A percentile compares a stretch with the other conserved stretches of the same genome.
Conservation (phyloP, 2,888 invertebrate species). For the Gryllus longicercus region DNA sequence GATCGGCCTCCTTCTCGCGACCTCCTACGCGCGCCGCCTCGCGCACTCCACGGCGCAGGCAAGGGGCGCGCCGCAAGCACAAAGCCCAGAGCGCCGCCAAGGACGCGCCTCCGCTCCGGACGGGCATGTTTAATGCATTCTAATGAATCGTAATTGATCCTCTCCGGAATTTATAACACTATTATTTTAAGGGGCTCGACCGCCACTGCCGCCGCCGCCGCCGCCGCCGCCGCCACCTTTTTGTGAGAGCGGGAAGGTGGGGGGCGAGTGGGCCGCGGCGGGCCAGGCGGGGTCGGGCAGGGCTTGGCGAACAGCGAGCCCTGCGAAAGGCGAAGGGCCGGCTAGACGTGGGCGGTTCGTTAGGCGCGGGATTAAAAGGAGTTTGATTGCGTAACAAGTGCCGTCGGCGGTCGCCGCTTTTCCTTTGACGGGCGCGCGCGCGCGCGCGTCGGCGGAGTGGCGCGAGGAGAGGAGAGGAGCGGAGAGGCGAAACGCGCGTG, state of each 20-base stretch:
- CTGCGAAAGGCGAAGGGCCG: neutral
- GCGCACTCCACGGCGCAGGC: neutral
- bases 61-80: neutral
- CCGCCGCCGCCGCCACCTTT: neutral
- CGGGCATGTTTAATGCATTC: conserved; percentile 33
- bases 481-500: no score
- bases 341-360: conserved; percentile 10
- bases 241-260: neutral
- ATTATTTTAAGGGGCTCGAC: conserved; percentile 7
- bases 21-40: neutral
- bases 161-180: conserved; percentile 26
- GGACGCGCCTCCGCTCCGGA: neutral
- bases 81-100: neutral
- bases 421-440: neutral
- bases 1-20: no score
- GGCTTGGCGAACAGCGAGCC: neutral
- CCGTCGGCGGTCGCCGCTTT: conserved; percentile 7
- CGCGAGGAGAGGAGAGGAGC: no score
- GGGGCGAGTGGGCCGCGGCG: neutral
- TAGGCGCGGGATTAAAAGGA: conserved; percentile 9
- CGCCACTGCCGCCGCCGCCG: neutral
- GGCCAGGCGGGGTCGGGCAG: neutral
- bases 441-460: no score
- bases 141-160: conserved; percentile 40
- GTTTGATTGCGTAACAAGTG: conserved; percentile 17